Conservation (phyloP, 1,140 invertebrate species). For the Macrobrachium rosenbergii region DNA sequence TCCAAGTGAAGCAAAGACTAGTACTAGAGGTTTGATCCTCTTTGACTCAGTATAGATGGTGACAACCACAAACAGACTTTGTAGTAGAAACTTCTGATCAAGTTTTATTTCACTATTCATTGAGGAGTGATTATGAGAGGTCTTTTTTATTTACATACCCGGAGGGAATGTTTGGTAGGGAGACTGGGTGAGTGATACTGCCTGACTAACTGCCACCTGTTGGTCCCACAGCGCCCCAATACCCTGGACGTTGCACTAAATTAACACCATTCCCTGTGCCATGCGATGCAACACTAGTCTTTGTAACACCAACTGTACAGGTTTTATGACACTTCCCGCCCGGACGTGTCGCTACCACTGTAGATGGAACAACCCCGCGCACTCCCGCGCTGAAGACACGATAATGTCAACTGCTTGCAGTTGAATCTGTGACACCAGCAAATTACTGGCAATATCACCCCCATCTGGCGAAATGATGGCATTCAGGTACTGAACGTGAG, state of each 20-base stretch:
- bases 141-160: constrained; percentile 24
- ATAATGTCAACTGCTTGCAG: constrained; percentile 47
- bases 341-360: constrained; percentile 49
- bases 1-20: too few relatives aligned
- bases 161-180: constrained; percentile 46
- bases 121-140: neutral
- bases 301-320: constrained; percentile 45
- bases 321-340: constrained; percentile 63
- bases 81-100: too few relatives aligned
- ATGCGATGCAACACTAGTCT: constrained; percentile 37
- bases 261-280: constrained; percentile 47
- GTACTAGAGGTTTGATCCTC: too few relatives aligned
- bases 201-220: constrained; percentile 42
- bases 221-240: constrained; percentile 42
- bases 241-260: constrained; percentile 32
- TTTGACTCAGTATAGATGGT: too few relatives aligned
- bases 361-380: constrained; percentile 58
- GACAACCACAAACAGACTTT: too few relatives aligned
- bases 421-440: constrained; percentile 42
- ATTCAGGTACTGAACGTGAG: constrained; percentile 65
- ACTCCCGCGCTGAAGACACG: constrained; percentile 54
- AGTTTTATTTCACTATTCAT: too few relatives aligned
- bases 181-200: constrained; percentile 45
- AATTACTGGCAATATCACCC: constrained; percentile 59
- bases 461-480: constrained; percentile 63